phyloP scores from a whole-genome alignment of 2,888 invertebrate species.

The Lithophane socia region DNA sequence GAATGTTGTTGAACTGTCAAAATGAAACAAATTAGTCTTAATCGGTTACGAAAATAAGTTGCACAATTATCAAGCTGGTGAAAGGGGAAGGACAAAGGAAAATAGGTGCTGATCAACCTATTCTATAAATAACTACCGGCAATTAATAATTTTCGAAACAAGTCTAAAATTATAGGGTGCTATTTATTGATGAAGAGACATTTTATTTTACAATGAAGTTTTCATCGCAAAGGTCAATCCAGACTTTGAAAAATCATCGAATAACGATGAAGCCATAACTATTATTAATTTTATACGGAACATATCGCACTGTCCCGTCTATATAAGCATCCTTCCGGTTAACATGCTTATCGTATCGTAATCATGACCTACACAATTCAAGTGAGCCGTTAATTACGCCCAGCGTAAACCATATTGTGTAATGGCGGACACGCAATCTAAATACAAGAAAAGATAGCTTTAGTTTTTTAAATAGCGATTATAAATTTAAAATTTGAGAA shows the following conservation, averaged over 20 bases:
- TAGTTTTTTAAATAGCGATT: slow-evolving; percentile 47
- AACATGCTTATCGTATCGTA: background rate
- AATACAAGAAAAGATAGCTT: slow-evolving; percentile 36
- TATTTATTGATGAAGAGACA: background rate
- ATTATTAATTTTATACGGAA: background rate
- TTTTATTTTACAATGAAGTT: background rate
- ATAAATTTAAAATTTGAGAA: slow-evolving; percentile 58
- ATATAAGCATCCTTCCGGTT: background rate
- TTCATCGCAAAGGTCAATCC: background rate
- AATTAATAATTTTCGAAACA: background rate
- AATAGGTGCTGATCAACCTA: background rate
- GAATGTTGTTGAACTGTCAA: too few species aligned
- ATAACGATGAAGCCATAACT: background rate
- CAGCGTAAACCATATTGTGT: slow-evolving; percentile 18
- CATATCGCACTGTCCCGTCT: background rate
- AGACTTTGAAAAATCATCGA: background rate
- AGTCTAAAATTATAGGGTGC: background rate
- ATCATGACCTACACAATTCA: slow-evolving; percentile 45
- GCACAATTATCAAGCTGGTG: too few species aligned
- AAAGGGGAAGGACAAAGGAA: background rate
- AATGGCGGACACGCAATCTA: slow-evolving; percentile 19
- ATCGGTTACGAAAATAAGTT: too few species aligned
- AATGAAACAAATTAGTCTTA: too few species aligned
- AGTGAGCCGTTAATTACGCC: slow-evolving; percentile 6
- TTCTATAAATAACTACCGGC: background rate